Base-by-base conservation (phyloP, 1,140 invertebrate species). In the Atopsyche davidsoni region DNA sequence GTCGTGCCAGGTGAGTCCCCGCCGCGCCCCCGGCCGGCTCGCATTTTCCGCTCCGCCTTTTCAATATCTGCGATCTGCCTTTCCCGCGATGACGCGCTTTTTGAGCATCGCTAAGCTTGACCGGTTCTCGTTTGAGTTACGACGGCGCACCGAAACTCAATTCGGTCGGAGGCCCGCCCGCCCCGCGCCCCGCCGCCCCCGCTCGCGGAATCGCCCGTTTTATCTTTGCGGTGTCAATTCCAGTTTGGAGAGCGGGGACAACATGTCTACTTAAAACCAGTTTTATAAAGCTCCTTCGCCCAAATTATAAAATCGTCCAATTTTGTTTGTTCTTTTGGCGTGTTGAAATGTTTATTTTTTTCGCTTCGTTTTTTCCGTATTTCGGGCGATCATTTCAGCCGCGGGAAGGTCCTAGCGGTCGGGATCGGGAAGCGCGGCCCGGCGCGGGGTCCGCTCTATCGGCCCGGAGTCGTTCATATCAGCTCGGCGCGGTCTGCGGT, bases 1-100 rank as follows among this genome's bases (percentile, higher is more conserved):
- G 78, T 81, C 4, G 68, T 92, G 54, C 81, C 86, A 60, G 85
- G 87, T 81, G 72, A 69, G 69, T 73, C 24, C 48, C 22, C 23
- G 17, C 19, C 24, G 43, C 43, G 22, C 43, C 22, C 22, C 13
- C 46, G 11, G 25, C 32, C 19, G 25, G 22, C 21, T 21, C 24
- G 19, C 16, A 28, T 44, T 28, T 22, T 39, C 36, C 32, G 22
- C 22, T 41, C 42, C 48, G 40, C 16, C 25, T 18, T 22, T 18
- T 46, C 24, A 25, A 21, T 45, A 38, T 48, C 49, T 35, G 28
- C 54, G 46, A 55, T 55, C 51, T 53, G 24, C 54, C 44, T 49
- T 57, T 48, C 46, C 50, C 55, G 50, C 47, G 45, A 42, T 47
- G 44, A 46, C 53, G 53, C 53, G 45, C 41, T 50, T 55, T 55